Base-by-base conservation (phyloP, 2,797 vertebrate genomes). In the Coilia nasus region DNA sequence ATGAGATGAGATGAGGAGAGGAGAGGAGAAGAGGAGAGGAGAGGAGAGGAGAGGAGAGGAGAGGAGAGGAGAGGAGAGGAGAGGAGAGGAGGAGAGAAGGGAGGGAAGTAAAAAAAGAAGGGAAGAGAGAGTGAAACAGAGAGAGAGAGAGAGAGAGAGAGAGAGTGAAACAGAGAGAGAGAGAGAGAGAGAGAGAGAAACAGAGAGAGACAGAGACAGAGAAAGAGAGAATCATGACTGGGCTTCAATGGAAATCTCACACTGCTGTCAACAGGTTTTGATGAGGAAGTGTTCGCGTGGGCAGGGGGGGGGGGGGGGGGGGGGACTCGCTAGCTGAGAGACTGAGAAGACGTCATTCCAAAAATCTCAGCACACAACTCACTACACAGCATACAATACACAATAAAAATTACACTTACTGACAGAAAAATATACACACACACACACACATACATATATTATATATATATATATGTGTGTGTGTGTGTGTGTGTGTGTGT, bases 231-330 rank as follows among this genome's bases (percentile, higher is more conserved):
- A 35, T 75, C 67, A 75, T 35, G 67, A 35, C 67, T 75, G 28
- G 28, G 28, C 67, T 41, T 71, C 64, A 84, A 75, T 84, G 54
- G 67, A 84, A 64, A 84, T 78, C 83, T 75, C 83, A 50, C 17
- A 56, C 64, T 84, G 71, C 64, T 78, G 50, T 84, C 83, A 78
- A 78, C 83, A 78, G 83, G 54, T 64, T 64, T 71, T 84, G 83
- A 78, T 50, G 60, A 71, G 46, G 25, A 54, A 84, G 44, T 17
- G 67, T 35, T 41, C 15, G 67, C 3, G 67, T 75, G 67, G 31
- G 67, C 67, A 75, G 28, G 28, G 67, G 15, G 28, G 9, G 6
- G 0, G 17, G 19, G 35, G 28, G 28, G 67, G 15, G 28, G 9
- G 6, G 0, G 17, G 19, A 35, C 28, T 54, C 2, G n/a, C n/a